Conservation (phyloP, 2,113 vertebrate genomes). For the Bubalus kerabau region DNA sequence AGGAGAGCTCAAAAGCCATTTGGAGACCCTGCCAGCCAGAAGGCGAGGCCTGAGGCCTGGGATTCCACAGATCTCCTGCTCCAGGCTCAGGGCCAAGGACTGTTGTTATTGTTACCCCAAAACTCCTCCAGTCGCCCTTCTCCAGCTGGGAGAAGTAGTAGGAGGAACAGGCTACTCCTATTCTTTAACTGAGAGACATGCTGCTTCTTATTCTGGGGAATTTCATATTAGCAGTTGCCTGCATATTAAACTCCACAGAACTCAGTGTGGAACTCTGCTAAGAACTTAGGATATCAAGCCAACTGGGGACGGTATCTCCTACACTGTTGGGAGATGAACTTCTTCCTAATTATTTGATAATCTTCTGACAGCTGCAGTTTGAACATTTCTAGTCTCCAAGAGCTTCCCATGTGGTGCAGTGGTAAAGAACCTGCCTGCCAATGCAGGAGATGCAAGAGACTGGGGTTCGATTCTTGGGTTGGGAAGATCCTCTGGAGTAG, state of each 20-base stretch:
- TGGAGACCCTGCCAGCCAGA: not conserved
- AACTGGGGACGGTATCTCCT: not conserved
- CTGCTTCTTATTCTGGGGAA: not conserved
- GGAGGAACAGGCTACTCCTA: not conserved
- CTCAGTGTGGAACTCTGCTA: not conserved
- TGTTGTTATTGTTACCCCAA: not conserved
- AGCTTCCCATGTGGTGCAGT: not conserved
- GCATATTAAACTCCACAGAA: not conserved
- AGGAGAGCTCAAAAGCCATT: not conserved
- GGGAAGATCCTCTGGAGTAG: not conserved
- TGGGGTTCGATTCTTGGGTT: not conserved
- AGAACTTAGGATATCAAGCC: not conserved
- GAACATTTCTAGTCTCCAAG: not conserved
- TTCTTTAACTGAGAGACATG: not conserved
- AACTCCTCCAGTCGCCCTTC: not conserved
- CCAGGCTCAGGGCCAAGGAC: not conserved
- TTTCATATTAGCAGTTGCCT: not conserved
- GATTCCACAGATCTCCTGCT: constrained; percentile 19
- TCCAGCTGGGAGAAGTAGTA: not conserved
- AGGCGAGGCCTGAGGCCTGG: not conserved
- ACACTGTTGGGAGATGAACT: not conserved
- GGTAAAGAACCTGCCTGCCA: not conserved
- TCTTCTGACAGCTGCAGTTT: not conserved
- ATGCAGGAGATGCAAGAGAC: not conserved
- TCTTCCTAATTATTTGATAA: not conserved